A percentile compares a stretch with the other conserved stretches of the same genome.
phyloP scores from a whole-genome alignment of 64 coral and sea anemone species.

The Stichodactyla helianthus region DNA sequence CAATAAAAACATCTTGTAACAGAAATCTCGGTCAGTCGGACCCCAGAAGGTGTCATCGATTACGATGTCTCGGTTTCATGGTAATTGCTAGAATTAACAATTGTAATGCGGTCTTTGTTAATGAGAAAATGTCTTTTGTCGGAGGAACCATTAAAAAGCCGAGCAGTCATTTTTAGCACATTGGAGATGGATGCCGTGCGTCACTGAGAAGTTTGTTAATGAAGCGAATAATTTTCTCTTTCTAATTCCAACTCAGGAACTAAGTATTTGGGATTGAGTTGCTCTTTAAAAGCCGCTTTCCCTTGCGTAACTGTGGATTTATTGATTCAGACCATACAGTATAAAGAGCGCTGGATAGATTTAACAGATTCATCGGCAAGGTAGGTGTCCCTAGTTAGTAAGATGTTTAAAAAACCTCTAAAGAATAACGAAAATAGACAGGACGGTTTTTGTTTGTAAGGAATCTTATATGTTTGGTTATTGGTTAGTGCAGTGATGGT shows the following conservation, averaged over 20 bases:
- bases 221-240: not conserved
- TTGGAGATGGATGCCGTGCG: not conserved
- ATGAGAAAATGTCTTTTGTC: not conserved
- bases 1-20: not conserved
- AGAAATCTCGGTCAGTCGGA: not conserved
- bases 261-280: not conserved
- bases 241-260: slow-evolving; percentile 1
- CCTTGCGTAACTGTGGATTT: not conserved
- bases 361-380: not conserved
- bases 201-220: too few species aligned
- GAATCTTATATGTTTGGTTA: too few species aligned
- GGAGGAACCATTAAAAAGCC: not conserved
- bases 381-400: not conserved
- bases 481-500: too few species aligned
- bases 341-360: not conserved
- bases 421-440: not conserved
- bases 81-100: not conserved
- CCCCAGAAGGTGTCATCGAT: not conserved
- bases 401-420: not conserved
- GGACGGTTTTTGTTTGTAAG: not conserved
- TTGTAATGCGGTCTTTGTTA: not conserved
- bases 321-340: not conserved
- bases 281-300: not conserved
- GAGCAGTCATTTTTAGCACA: not conserved
- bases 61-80: not conserved